Base-by-base conservation (phyloP, 2,888 invertebrate genomes). In the Drosophila suboccidentalis region DNA sequence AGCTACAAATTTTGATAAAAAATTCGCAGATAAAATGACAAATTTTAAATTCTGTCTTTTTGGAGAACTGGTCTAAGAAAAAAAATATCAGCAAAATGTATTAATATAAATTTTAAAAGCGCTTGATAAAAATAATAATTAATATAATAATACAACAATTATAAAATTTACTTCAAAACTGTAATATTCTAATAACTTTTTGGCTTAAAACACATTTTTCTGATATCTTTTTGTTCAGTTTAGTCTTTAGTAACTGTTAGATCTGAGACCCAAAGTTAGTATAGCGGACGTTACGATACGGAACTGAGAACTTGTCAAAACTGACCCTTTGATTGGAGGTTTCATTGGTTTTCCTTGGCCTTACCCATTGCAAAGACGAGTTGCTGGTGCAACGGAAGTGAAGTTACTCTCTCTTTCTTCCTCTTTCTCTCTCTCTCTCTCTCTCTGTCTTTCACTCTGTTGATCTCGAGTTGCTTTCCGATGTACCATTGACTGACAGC, bases 401-500 rank as follows among this genome's bases (percentile, higher is more conserved):
- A 38, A 76, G 70, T 69, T 26, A 51, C 19, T 5, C 19, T 5
- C 19, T 29, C 19, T 19, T 22, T 11, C 29, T 49, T 15, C 1
- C 5, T 3, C 11, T 11, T 49, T 10, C 9, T n/a, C 38, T 50
- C 10, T 32, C 41, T 15, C 19, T 38, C 41, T 32, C 39, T 11
- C 11, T 15, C 32, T 36, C 15, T 5, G 39, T 29, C 32, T 4
- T 26, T 41, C 5, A 4, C 41, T 10, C n/a, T 4, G 22, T 26
- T 17, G 6, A 4, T 17, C 34, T 29, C 29, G 29, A 29, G 29
- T 44, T 44, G 15, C 51, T 46, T 43, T 44, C 22, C 50, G 34
- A 38, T 65, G 50, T 38, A 46, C 39, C 76, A 77, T 59, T 77
- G 74, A 76, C 64, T 69, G 76, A 70, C 76, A 66, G 70, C 55